A percentile compares a stretch with the other conserved stretches of the same genome.
Conservation (phyloP, 2,888 invertebrate species). For the Dynastes maya region DNA sequence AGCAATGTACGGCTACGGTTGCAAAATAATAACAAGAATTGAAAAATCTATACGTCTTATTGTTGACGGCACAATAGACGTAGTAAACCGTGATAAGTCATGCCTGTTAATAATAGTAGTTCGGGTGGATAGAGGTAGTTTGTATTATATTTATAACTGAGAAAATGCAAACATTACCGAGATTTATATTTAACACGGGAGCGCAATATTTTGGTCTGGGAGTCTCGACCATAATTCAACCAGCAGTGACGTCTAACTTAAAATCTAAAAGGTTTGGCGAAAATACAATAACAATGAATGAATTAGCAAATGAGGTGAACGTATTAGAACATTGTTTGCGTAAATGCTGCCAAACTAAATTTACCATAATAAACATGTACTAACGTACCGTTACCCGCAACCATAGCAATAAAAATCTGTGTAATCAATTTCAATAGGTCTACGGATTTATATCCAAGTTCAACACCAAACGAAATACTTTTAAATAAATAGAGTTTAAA, state of each 20-base stretch:
- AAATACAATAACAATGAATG: conserved; percentile 33
- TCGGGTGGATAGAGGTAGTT: neutral
- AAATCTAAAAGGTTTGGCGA: neutral
- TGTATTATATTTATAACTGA: conserved; percentile 17
- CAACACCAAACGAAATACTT: no score
- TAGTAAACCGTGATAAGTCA: conserved; percentile 4
- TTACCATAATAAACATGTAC: conserved; percentile 14
- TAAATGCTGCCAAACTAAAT: conserved; percentile 20
- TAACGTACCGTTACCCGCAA: no score
- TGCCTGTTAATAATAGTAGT: conserved; percentile 10
- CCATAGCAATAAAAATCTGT: no score
- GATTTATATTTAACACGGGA: conserved; percentile 33
- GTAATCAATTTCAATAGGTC: no score
- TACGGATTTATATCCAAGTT: no score
- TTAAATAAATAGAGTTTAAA: no score
- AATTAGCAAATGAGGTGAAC: conserved; percentile 29
- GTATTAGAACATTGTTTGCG: conserved; percentile 20
- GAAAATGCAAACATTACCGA: conserved; percentile 1
- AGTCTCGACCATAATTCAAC: conserved; percentile 19
- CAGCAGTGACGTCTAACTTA: conserved; percentile 1
- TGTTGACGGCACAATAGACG: neutral
- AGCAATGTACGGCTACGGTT: neutral
- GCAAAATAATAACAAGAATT: neutral
- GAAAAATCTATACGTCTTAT: neutral
- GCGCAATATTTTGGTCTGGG: conserved; percentile 11